A percentile compares a stretch with the other conserved stretches of the same genome.
These are phyloP conservation scores for Bombus sibiricus DNA, from an alignment of 1,140 invertebrate species.

Conservation along the genomic window DNA sequence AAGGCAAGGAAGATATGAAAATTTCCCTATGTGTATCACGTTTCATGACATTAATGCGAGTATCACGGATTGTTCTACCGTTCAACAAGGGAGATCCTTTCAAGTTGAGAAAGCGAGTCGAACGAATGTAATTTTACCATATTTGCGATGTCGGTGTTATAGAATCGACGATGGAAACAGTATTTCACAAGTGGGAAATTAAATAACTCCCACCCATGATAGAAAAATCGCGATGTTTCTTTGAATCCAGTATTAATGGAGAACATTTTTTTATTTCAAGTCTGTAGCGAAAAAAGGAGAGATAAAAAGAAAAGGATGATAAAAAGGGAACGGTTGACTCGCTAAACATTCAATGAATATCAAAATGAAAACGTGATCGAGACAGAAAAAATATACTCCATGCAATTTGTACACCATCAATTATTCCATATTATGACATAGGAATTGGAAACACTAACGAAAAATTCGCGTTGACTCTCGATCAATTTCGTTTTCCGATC, in stretches of 20 bases:
- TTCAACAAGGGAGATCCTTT: not conserved
- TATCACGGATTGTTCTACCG: not conserved
- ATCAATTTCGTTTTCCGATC: not conserved
- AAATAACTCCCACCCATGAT: not conserved
- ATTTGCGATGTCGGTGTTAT: not conserved
- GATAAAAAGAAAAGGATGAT: not conserved
- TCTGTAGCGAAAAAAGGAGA: rapidly evolving
- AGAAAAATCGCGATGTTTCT: not conserved
- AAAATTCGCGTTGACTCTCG: not conserved
- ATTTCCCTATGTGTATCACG: not conserved
- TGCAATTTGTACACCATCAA: not conserved
- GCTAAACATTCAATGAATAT: not conserved
- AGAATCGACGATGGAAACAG: not conserved
- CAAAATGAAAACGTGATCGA: not conserved
- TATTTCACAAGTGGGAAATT: not conserved
- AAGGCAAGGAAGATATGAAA: not conserved
- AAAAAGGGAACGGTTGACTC: not conserved
- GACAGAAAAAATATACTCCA: not conserved
- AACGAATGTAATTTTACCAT: not conserved
- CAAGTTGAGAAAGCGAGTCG: not conserved
- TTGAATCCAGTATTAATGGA: not conserved
- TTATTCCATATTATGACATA: not conserved
- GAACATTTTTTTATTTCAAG: not conserved
- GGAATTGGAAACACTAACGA: not conserved
- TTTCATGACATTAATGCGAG: slow-evolving; percentile 3